phyloP scores from a whole-genome alignment of 2,888 invertebrate species.

The Ethmia dodecea region DNA sequence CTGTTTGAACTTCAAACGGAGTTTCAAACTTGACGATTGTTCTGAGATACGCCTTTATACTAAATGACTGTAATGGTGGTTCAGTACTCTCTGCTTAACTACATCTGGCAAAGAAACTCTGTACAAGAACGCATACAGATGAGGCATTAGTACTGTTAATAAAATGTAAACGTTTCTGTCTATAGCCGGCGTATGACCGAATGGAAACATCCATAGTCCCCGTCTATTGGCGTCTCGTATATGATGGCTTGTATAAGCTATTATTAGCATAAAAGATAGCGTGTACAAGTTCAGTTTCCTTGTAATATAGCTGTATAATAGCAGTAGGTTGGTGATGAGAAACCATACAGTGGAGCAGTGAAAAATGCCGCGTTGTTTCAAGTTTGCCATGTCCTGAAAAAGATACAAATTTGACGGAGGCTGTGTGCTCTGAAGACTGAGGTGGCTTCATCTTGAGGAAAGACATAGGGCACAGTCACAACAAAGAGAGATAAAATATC shows the following conservation, averaged over 20 bases:
- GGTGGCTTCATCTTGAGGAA: background rate
- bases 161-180: conserved; percentile 39
- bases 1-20: too few relatives aligned
- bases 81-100: too few relatives aligned
- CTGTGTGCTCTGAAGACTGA: background rate
- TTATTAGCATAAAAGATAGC: conserved; percentile 43
- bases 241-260: conserved; percentile 56
- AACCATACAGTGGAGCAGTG: conserved; percentile 58
- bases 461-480: background rate
- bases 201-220: conserved; percentile 58
- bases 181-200: conserved; percentile 45
- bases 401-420: conserved; percentile 2
- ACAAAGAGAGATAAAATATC: background rate
- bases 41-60: too few relatives aligned
- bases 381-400: conserved; percentile 48
- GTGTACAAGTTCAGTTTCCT: conserved; percentile 41
- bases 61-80: too few relatives aligned
- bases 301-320: conserved; percentile 37
- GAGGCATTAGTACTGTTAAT: conserved; percentile 38
- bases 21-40: too few relatives aligned
- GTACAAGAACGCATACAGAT: conserved; percentile 35
- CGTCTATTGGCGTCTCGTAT: conserved; percentile 52
- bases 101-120: conserved; percentile 10
- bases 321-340: conserved; percentile 26
- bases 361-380: conserved; percentile 50